Evolutionary conservation across 2,888 invertebrate species (phyloP).

Genomic region (Temnothorax rugatulus): DNA sequence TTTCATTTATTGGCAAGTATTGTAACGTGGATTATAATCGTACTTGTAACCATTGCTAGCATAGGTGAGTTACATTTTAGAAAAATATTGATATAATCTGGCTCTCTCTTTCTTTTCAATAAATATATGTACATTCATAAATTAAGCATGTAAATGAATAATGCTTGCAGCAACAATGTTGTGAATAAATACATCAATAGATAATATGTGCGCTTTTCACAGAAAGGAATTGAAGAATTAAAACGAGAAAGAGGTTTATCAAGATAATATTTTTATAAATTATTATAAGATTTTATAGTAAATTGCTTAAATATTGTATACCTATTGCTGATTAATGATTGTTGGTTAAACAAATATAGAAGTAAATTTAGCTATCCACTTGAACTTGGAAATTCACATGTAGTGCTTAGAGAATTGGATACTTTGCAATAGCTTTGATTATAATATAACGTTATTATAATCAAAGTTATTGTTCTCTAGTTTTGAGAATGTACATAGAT

Average conservation of each 20-base stretch:
- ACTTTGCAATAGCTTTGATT: not conserved
- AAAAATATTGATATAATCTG: not conserved
- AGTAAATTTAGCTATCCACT: not conserved
- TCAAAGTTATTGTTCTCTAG: not conserved
- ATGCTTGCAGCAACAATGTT: too few relatives aligned
- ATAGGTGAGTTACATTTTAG: conserved; percentile 87
- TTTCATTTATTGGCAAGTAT: conserved; percentile 94
- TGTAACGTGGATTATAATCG: conserved; percentile 96
- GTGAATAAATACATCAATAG: too few relatives aligned
- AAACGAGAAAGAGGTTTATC: too few relatives aligned
- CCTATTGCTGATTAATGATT: not conserved
- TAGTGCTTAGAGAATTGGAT: not conserved
- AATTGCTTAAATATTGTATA: too few relatives aligned
- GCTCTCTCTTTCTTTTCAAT: not conserved
- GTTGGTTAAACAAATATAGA: conserved; percentile 2
- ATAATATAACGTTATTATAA: not conserved
- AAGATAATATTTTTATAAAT: too few relatives aligned
- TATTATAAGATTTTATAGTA: too few relatives aligned
- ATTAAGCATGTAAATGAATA: too few relatives aligned
- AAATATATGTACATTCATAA: not conserved
- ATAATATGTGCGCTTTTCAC: too few relatives aligned
- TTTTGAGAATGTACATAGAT: not conserved
- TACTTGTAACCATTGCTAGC: conserved; percentile 92
- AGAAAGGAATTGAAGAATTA: too few relatives aligned
- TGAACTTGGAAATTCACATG: not conserved